These are phyloP conservation scores for Tyto alba DNA, from an alignment of 2,113 vertebrate genomes.

Conservation along the genomic window DNA sequence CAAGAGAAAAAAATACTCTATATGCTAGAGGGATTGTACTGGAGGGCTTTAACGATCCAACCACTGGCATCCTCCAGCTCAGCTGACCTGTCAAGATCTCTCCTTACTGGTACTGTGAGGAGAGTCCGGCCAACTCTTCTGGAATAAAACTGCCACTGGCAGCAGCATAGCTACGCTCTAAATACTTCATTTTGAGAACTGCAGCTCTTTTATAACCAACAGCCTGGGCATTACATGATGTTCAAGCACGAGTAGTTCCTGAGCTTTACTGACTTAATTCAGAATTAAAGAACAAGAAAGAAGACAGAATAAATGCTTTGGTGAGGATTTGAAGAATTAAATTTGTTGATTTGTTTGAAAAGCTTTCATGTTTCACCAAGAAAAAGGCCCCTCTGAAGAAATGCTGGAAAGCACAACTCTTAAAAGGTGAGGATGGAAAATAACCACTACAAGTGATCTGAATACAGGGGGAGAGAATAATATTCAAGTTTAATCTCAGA, in stretches of 20 bases:
- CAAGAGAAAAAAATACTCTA: background rate
- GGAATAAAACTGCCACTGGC: background rate
- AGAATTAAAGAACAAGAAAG: background rate
- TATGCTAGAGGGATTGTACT: background rate
- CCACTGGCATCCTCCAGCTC: background rate
- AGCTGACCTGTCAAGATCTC: background rate
- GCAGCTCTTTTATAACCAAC: background rate
- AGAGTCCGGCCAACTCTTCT: fast-evolving
- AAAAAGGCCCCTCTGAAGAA: background rate
- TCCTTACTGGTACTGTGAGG: fast-evolving
- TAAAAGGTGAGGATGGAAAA: background rate
- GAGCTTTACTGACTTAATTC: background rate
- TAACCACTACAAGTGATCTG: background rate
- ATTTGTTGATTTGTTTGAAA: background rate
- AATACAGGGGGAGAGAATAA: background rate
- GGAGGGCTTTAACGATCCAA: fast-evolving
- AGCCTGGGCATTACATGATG: background rate
- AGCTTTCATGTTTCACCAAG: background rate
- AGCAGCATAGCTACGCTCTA: background rate
- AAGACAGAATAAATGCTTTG: background rate
- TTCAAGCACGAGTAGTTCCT: background rate
- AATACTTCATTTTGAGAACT: background rate
- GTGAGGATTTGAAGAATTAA: background rate
- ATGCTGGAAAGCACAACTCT: background rate
- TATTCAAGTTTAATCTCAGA: background rate